These are phyloP conservation scores for Probaryconus sp. DNA, from an alignment of 1,140 invertebrate genomes.

Conservation along the genomic window DNA sequence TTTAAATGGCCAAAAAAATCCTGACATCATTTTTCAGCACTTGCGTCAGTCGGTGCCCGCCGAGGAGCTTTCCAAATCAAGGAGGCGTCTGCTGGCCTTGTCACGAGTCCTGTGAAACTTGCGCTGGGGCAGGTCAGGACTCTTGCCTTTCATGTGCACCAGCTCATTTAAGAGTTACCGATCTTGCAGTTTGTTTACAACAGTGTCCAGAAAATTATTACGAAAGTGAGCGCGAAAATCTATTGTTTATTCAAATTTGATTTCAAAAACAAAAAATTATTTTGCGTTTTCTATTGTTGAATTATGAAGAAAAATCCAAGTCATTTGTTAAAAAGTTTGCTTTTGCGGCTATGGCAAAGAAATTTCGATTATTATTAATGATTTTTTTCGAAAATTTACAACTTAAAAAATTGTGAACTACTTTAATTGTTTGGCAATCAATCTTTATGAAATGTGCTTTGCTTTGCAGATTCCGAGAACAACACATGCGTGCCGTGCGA, in stretches of 20 bases:
- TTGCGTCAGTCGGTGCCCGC: conserved; percentile 88
- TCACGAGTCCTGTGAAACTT: conserved; percentile 90
- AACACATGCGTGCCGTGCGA: conserved; percentile 88
- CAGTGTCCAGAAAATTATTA: conserved; percentile 92
- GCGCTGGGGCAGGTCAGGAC: conserved; percentile 89
- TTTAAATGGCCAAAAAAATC: no score
- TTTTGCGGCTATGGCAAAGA: no score
- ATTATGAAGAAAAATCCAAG: no score
- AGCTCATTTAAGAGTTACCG: conserved; percentile 86
- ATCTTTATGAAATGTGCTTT: no score
- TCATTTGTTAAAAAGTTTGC: no score
- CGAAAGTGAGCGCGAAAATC: conserved; percentile 82
- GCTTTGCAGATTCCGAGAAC: conserved; percentile 81
- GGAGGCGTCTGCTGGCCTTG: conserved; percentile 88
- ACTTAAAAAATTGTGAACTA: background rate
- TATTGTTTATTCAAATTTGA: no score
- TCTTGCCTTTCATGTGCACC: conserved; percentile 89
- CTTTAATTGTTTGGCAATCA: background rate
- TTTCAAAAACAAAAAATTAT: no score
- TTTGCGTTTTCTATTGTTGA: no score
- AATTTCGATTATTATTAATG: no score
- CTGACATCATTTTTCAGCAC: conserved; percentile 78
- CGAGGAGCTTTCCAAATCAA: conserved; percentile 87
- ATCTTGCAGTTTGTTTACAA: conserved; percentile 88
- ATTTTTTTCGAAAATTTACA: no score